Percentiles rank a stretch among this genome's conserved stretches.
These are phyloP conservation scores for Erpetoichthys calabaricus DNA, from an alignment of 2,797 vertebrate species.

Conservation along the genomic window DNA sequence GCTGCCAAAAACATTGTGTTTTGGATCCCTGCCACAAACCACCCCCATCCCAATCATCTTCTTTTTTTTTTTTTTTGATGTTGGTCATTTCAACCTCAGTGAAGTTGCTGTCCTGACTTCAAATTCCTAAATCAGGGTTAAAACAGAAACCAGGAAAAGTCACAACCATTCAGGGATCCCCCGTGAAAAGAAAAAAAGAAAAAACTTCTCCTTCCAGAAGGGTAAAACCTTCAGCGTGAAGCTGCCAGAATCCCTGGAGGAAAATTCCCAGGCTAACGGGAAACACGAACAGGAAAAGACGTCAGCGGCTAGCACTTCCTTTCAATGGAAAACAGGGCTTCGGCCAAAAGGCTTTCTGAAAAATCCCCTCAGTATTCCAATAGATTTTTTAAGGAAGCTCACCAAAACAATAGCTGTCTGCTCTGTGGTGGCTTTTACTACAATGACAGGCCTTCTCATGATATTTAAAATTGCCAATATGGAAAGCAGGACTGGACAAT, in stretches of 20 bases:
- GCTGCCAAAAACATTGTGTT: conserved; percentile 1
- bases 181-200: not conserved
- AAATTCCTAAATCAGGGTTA: too few species aligned
- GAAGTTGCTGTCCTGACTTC: too few species aligned
- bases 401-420: not conserved
- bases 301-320: conserved; percentile 13
- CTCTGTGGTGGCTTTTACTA: not conserved
- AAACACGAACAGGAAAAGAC: conserved; percentile 14
- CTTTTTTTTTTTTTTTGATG: too few species aligned
- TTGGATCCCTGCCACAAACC: too few species aligned
- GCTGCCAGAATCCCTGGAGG: conserved; percentile 4
- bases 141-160: too few species aligned
- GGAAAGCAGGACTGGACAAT: too few species aligned
- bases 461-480: too few species aligned
- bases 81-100: too few species aligned
- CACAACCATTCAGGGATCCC: not conserved
- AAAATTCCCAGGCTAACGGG: conserved; percentile 10
- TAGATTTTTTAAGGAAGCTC: not conserved
- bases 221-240: not conserved
- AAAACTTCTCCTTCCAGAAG: not conserved
- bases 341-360: conserved; percentile 19
- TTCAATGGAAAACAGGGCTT: conserved; percentile 1
- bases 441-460: too few species aligned
- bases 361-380: conserved; percentile 5
- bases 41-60: too few species aligned